Evolutionary conservation across 2,888 invertebrate species (phyloP), one percentile per base, ranked within the genome.

Genomic region (Nomada hirtipes): DNA sequence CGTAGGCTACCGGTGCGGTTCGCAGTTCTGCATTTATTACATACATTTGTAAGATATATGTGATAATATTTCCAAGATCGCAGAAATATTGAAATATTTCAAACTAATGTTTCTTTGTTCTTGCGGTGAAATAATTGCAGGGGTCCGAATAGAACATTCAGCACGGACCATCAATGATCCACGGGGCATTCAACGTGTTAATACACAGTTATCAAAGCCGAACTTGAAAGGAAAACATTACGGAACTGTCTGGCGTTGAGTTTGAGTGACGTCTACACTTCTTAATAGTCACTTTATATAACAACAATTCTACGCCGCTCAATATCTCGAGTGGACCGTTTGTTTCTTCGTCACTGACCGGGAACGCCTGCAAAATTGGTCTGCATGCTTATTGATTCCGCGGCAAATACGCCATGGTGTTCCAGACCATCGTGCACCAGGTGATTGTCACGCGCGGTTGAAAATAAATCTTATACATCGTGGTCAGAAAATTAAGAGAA

Each of bases 271-370:
- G 71, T 68, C 55, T 26, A 81, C 63, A 42, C 50, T 82, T 82
- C 73, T 82, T 76, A 81, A 81, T 81, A 81, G 70, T 75, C 82
- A 69, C 76, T 82, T 82, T 82, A 82, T 82, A 68, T 82, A 82
- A 82, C 79, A 59, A 81, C 76, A 72, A 76, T 82, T 81, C 69
- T 68, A 69, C 76, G 81, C 50, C 63, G 55, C 47, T 76, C 76
- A 20, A 64, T 81, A 81, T 72, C 70, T 67, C 81, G 60, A 75
- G 75, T 61, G 70, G 70, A 80, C 52, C 70, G 44, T 70, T 71
- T 67, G 77, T 52, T 63, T 55, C 71, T 81, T 80, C 68, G 69
- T 52, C 69, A 64, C 65, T 70, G 53, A 75, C 36, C 60, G 26
- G 55, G 23, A 67, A 59, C 57, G 50, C 61, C 50, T 44, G 26